Percentiles rank a stretch among this genome's conserved stretches.
phyloP scores from a whole-genome alignment of 2,113 vertebrate species.

The Pangasianodon gigas region DNA sequence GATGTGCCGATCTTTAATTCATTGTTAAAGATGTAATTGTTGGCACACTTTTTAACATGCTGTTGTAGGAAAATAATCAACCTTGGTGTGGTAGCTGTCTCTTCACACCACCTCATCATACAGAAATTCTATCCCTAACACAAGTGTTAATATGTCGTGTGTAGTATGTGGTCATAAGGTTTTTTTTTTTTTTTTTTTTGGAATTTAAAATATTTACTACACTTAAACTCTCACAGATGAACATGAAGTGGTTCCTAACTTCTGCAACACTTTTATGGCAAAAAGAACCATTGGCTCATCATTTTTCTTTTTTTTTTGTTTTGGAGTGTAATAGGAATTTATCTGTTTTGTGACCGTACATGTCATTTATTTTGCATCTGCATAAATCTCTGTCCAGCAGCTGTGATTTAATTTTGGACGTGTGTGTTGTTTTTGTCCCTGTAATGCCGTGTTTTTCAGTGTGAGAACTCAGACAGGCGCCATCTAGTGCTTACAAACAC shows the following conservation, averaged over 20 bases:
- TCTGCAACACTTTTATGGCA: background rate
- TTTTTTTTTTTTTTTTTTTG: background rate
- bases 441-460: background rate
- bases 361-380: background rate
- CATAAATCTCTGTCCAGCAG: background rate
- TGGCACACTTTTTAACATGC: background rate
- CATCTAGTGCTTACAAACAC: slow-evolving; percentile 30
- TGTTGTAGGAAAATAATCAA: background rate
- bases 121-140: background rate
- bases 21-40: too few species aligned
- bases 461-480: slow-evolving; percentile 34
- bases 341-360: background rate
- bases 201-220: background rate
- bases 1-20: too few species aligned
- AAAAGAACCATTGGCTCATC: background rate
- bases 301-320: background rate
- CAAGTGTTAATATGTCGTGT: background rate
- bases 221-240: background rate
- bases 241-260: background rate
- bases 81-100: background rate
- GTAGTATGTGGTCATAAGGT: background rate
- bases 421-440: background rate
- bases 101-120: background rate
- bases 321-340: background rate
- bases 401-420: background rate